Evolutionary conservation across 1,140 invertebrate genomes (phyloP).

Genomic region (Sarcophaga peregrina): DNA sequence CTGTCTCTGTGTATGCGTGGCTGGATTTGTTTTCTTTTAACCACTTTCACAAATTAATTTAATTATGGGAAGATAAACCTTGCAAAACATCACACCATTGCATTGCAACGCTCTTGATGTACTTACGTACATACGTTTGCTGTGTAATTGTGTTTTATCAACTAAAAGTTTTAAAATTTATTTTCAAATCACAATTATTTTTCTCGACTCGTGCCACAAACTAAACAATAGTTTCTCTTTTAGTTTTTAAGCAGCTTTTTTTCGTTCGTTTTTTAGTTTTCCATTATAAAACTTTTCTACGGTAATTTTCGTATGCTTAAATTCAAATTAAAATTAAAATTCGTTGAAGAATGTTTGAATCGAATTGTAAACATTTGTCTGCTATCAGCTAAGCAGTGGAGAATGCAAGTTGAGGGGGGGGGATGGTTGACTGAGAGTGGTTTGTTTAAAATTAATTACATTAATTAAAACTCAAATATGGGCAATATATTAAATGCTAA

Average conservation of each 20-base stretch:
- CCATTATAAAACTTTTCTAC: neutral
- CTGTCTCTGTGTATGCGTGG: too few relatives aligned
- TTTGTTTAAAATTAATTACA: conserved; percentile 33
- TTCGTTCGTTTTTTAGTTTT: too few relatives aligned
- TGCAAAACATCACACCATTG: neutral
- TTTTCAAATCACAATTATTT: neutral
- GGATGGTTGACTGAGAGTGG: too few relatives aligned
- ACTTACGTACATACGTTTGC: too few relatives aligned
- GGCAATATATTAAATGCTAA: conserved; percentile 23
- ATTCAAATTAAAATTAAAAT: neutral
- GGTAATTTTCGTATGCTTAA: conserved; percentile 1
- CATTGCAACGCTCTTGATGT: neutral
- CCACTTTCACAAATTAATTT: neutral
- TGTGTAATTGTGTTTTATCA: neutral
- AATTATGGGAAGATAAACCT: conserved; percentile 13
- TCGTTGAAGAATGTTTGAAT: neutral
- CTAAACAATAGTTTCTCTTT: neutral
- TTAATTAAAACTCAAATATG: conserved; percentile 32
- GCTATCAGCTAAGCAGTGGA: too few relatives aligned
- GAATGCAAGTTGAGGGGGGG: too few relatives aligned
- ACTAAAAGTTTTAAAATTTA: neutral
- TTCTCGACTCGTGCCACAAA: neutral
- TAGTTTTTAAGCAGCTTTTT: too few relatives aligned
- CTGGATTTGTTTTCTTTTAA: too few relatives aligned
- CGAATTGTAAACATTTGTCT: too few relatives aligned